Evolutionary conservation across 1,140 invertebrate species (phyloP).

Genomic region (Laupala kohalensis): DNA sequence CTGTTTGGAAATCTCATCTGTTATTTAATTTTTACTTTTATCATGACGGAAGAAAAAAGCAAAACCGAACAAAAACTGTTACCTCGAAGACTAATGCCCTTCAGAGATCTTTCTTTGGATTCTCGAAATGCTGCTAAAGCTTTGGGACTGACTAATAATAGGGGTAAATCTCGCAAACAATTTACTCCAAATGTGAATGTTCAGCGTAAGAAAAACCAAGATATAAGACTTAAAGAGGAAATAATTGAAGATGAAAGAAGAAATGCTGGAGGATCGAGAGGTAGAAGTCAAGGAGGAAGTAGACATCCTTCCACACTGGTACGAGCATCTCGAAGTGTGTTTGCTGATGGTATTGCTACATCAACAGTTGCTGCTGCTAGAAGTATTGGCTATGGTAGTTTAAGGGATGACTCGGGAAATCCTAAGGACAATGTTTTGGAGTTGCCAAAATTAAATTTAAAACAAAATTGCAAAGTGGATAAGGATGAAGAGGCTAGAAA

Average conservation of each 20-base stretch:
- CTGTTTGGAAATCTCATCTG: too few relatives aligned
- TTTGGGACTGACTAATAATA: background rate
- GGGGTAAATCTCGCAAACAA: background rate
- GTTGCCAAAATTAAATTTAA: background rate
- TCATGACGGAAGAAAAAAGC: background rate
- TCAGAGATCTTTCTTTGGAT: background rate
- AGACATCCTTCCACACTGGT: background rate
- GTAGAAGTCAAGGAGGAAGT: background rate
- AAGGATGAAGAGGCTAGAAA: conserved; percentile 21
- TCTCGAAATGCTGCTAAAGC: background rate
- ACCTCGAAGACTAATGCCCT: background rate
- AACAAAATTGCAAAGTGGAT: conserved; percentile 13
- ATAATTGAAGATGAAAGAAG: background rate
- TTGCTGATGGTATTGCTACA: background rate
- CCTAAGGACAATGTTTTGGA: background rate
- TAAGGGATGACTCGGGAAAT: background rate
- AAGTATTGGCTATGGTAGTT: too few relatives aligned
- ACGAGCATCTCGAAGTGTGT: background rate
- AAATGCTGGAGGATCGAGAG: background rate
- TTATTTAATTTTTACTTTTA: too few relatives aligned
- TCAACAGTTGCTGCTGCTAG: background rate
- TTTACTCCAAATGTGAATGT: background rate
- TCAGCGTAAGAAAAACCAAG: background rate
- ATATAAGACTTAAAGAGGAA: background rate
- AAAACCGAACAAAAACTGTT: background rate